Evolutionary conservation across 2,888 invertebrate genomes (phyloP), one percentile per base, ranked within the genome.

Genomic region (Tenthredo scrophulariae): DNA sequence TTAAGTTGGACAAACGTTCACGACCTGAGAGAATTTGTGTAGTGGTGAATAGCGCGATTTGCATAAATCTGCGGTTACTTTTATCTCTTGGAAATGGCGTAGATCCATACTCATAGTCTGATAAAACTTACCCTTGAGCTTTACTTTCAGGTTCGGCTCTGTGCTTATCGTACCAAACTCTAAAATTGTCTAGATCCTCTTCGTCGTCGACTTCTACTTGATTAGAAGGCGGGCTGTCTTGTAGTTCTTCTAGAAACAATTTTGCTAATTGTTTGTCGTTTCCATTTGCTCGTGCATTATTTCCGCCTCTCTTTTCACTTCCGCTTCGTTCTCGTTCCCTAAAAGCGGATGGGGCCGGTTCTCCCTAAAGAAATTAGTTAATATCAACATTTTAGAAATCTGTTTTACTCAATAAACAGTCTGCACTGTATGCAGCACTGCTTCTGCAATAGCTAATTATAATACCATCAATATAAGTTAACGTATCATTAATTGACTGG

Each of bases 271-370:
- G 87, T 46, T 89, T 89, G 18, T 87, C 87, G 46, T 85, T 88
- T 13, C 88, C 18, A 18, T 83, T 85, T 29, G 50, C 70, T 87
- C 86, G 80, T 2, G 88, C 87, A 2, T 37, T n/a, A 29, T 29
- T 75, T 5, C 80, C 72, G 4, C 84, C 89, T 18, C 91, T 88
- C 67, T 91, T 92, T 37, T 87, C 90, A 79, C 87, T 88, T 18
- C 89, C 88, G 46, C 85, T 89, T 86, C 92, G 87, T 77, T 92
- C 91, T 18, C 92, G 90, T 85, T 93, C 93, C 3, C 93, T 91
- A 50, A 93, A 93, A 22, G 89, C 88, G 1, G 92, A 93, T 3
- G 91, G 88, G 0, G 86, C 87, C 2, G 88, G 85, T 15, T 91
- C 89, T 33, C 89, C 85, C 87, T 88, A 84, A 70, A 86, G 22